Percentiles rank a stretch among this genome's conserved stretches.
These are phyloP conservation scores for Tragopan temminckii DNA, from an alignment of 2,797 vertebrate species.

Conservation along the genomic window DNA sequence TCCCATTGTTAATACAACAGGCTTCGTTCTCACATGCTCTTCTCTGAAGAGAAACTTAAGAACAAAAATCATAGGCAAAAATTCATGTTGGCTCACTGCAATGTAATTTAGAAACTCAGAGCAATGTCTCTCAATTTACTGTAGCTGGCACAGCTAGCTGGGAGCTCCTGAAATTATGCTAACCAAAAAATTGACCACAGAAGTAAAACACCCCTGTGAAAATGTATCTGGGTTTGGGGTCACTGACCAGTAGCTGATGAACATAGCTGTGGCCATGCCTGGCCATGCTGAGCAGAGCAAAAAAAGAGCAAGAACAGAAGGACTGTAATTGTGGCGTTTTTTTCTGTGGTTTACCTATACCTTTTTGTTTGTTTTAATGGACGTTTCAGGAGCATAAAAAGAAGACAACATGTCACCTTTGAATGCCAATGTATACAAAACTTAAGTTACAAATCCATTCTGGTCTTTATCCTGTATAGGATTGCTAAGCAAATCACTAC, in stretches of 20 bases:
- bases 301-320: background rate
- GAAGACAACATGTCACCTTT: background rate
- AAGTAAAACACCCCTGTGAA: background rate
- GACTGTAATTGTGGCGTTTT: background rate
- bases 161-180: background rate
- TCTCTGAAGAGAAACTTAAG: background rate
- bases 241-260: background rate
- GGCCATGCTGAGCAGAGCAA: background rate
- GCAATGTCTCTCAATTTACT: background rate
- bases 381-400: background rate
- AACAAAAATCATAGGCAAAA: background rate
- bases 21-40: background rate
- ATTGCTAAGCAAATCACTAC: background rate
- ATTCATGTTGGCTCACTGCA: background rate
- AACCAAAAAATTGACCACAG: slow-evolving; percentile 5
- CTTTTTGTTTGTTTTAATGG: background rate
- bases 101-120: background rate
- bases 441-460: background rate
- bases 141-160: rapidly evolving
- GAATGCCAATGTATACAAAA: background rate
- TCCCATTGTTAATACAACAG: background rate
- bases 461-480: background rate
- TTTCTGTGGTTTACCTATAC: background rate
- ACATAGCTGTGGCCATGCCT: background rate
- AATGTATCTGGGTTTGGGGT: background rate